phyloP scores from a whole-genome alignment of 2,888 invertebrate genomes.

The Lochmaea crataegi region DNA sequence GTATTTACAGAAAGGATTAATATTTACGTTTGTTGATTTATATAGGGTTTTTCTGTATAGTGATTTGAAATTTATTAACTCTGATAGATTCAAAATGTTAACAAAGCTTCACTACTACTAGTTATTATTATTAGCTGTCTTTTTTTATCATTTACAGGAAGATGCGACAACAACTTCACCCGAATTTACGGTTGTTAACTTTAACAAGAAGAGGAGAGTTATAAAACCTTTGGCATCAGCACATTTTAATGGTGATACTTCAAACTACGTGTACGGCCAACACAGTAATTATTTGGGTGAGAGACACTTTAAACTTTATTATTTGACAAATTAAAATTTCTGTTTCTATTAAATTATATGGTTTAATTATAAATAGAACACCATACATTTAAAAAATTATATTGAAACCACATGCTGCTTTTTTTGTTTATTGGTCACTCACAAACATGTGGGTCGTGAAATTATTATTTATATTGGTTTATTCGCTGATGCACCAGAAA shows the following conservation, averaged over 20 bases:
- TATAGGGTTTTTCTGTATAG: too few relatives aligned
- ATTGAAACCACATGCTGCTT: not conserved
- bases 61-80: too few relatives aligned
- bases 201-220: conserved; percentile 35
- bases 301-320: not conserved
- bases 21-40: too few relatives aligned
- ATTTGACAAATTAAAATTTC: not conserved
- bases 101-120: too few relatives aligned
- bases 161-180: conserved; percentile 38
- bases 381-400: not conserved
- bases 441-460: not conserved
- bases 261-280: conserved; percentile 68
- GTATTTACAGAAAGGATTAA: too few relatives aligned
- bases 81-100: too few relatives aligned
- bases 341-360: too few relatives aligned
- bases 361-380: not conserved
- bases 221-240: conserved; percentile 69
- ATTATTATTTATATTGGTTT: conserved; percentile 2
- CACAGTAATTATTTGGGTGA: conserved; percentile 66
- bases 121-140: too few relatives aligned
- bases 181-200: conserved; percentile 44
- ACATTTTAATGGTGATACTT: conserved; percentile 74
- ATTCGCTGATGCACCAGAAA: not conserved
- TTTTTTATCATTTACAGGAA: conserved; percentile 38
- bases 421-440: not conserved